Evolutionary conservation across 2,888 invertebrate genomes (phyloP), one percentile per base, ranked within the genome.

Genomic region (Lasioglossum leucozonium): DNA sequence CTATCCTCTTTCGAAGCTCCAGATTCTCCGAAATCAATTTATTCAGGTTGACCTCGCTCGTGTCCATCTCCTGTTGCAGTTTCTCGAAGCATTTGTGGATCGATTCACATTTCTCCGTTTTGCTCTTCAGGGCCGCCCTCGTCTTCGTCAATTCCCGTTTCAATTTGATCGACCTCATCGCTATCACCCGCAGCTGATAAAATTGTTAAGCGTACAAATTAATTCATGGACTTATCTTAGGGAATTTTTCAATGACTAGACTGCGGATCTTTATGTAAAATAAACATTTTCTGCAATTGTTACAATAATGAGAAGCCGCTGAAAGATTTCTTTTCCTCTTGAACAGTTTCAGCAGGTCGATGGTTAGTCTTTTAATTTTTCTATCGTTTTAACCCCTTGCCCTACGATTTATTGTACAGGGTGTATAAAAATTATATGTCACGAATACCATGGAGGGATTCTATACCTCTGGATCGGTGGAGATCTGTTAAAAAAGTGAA

Each of bases 21-120:
- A 79, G 72, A 58, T 92, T 92, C 55, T 92, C 92, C 10, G 87
- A 85, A 11, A 90, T 83, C n/a, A 92, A 83, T 81, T 91, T 86
- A 71, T 90, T 91, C 69, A 92, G 72, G 84, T 87, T 90, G 13
- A 67, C 58, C 75, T 91, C 90, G 11, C 89, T 87, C 5, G 72
- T 81, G 69, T 91, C 87, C 62, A 91, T 85, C 72, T 92, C 89
- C 30, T 84, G 84, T 71, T 91, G 91, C 6, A 92, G 81, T 42
- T 78, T 81, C 10, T 78, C 78, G 55, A 91, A 91, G 74, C 88
- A 85, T 26, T 88, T 88, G 34, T 81, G 80, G 51, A 90, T 72
- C 30, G 85, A 86, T 13, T 91, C 87, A 74, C 87, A 88, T 16
- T 89, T 79, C 37, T 71, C 79, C 0, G 86, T 77, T 87, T 91